Conservation (phyloP, 2,797 vertebrate species). For the Megalops cyprinoides region DNA sequence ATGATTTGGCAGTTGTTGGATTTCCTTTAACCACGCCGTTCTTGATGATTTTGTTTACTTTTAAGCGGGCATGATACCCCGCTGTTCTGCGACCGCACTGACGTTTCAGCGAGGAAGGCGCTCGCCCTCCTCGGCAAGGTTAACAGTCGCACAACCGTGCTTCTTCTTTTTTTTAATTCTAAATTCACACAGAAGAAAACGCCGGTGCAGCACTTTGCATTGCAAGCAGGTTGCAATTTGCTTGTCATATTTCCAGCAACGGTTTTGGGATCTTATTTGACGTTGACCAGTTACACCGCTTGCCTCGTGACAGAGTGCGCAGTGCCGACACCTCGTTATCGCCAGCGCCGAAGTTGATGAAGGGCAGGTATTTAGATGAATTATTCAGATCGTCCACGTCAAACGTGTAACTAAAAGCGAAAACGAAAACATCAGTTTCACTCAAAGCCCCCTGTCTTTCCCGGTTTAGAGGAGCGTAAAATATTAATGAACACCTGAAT, state of each 20-base stretch:
- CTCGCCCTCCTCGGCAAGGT: background rate
- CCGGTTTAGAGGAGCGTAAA: too few relatives aligned
- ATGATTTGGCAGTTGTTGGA: slow-evolving; percentile 17
- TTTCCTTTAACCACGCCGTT: background rate
- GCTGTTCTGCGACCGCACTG: background rate
- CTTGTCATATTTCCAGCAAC: background rate
- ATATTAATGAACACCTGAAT: background rate
- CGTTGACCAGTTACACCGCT: background rate
- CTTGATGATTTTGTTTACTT: slow-evolving; percentile 18
- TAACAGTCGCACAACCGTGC: background rate
- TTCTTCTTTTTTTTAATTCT: background rate
- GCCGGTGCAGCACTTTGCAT: background rate
- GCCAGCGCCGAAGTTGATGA: background rate
- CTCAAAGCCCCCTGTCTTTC: background rate
- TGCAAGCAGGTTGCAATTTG: background rate
- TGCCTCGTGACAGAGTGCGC: background rate
- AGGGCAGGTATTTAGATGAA: background rate
- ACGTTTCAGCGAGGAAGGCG: background rate
- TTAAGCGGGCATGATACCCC: background rate
- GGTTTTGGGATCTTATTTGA: background rate
- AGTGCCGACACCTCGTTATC: background rate
- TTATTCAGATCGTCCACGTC: background rate
- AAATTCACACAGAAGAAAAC: too few relatives aligned
- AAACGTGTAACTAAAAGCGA: background rate
- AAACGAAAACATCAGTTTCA: background rate